A percentile compares a stretch with the other conserved stretches of the same genome.
Evolutionary conservation across 2,113 vertebrate species (phyloP).

Genomic region (Herpetotheres cachinnans): DNA sequence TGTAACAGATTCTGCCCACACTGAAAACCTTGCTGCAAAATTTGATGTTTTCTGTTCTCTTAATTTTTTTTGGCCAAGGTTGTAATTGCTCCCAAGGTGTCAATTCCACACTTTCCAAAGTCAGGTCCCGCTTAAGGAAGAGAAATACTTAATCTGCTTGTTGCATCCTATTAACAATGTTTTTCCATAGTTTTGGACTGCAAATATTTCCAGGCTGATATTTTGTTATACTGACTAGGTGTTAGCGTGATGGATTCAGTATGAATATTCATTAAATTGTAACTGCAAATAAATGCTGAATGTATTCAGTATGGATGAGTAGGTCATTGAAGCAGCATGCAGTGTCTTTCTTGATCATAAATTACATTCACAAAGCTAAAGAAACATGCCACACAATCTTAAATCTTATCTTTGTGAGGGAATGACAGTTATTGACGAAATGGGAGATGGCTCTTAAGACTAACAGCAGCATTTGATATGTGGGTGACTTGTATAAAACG

Average conservation of each 20-base stretch:
- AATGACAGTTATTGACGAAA: neutral
- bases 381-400: neutral
- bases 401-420: neutral
- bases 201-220: neutral
- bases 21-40: neutral
- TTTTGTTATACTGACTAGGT: neutral
- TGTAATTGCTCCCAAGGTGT: neutral
- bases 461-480: neutral
- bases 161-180: neutral
- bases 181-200: neutral
- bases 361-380: neutral
- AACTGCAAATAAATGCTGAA: neutral
- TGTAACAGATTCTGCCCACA: neutral
- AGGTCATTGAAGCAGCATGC: neutral
- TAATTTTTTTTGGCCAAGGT: neutral
- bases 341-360: neutral
- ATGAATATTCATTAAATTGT: neutral
- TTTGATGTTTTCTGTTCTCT: neutral
- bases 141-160: neutral
- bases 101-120: neutral
- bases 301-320: neutral
- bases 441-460: neutral
- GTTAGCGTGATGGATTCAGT: neutral
- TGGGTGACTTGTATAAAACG: neutral
- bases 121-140: neutral